Evolutionary conservation across 2,888 invertebrate species (phyloP), one percentile per base, ranked within the genome.

Genomic region (Noctua janthina): DNA sequence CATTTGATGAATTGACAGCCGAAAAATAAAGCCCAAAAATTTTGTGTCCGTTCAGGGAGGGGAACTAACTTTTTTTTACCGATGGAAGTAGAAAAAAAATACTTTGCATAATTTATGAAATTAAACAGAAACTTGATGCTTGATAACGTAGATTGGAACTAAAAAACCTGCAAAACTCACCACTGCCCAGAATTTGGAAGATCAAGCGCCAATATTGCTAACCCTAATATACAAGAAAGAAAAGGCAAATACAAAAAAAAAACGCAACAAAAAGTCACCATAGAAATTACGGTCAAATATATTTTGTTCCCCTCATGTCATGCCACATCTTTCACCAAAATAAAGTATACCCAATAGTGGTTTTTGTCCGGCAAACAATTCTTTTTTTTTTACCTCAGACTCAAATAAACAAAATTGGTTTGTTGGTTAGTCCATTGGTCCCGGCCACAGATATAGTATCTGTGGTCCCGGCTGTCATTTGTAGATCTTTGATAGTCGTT

Each of bases 361-460:
- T 73, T 83, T 64, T 67, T 83, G 62, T 62, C 35, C 56, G 23
- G 5, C 29, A 76, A 78, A 87, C 62, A 64, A 73, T 67, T 29
- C 29, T 73, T 87, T 83, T 79, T 29, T 84, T 82, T 76, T 79
- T 78, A 78, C 74, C 71, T 83, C n/a, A 11, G 49, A 43, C 69
- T 59, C 15, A 39, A 11, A 73, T 74, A 82, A 74, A 83, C 74
- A 67, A 59, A 70, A 59, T 39, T 20, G 49, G 70, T 82, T 86
- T 89, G 51, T 51, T 51, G 51, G 15, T 51, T 51, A 5, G 5
- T 15, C 5, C 15, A 17, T 17, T 6, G 51, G 17, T 51, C 51
- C 5, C 5, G 51, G 5, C 51, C n/a, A n/a, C n/a, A n/a, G n/a
- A n/a, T n/a, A n/a, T n/a, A n/a, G n/a, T n/a, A n/a, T n/a, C n/a